Percentiles rank a stretch among this genome's conserved stretches.
phyloP scores from a whole-genome alignment of 1,140 invertebrate genomes.

The Teleopsis dalmanni region DNA sequence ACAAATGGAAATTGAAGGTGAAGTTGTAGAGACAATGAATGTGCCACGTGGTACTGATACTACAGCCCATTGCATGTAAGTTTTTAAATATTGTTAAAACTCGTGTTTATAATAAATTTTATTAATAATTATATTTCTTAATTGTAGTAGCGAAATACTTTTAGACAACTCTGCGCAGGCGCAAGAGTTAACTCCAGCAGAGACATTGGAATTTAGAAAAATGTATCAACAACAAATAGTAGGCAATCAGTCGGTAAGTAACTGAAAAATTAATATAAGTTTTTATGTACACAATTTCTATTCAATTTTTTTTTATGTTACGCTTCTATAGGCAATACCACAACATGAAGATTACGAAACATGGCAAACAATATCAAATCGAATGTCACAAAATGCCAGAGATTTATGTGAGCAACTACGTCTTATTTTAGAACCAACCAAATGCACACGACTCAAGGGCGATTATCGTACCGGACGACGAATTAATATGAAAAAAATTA shows the following conservation, averaged over 20 bases:
- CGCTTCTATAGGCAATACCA: slow-evolving; percentile 16
- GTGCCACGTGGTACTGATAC: slow-evolving; percentile 64
- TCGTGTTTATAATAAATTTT: slow-evolving; percentile 12
- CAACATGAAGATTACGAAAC: slow-evolving; percentile 36
- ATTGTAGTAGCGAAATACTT: slow-evolving; percentile 29
- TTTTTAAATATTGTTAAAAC: slow-evolving; percentile 8
- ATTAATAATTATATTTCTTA: background rate
- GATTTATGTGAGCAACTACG: slow-evolving; percentile 91
- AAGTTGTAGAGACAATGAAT: slow-evolving; percentile 57
- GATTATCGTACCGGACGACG: slow-evolving; percentile 95
- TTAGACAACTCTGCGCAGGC: slow-evolving; percentile 25
- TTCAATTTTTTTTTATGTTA: slow-evolving; percentile 1
- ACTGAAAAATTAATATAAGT: background rate
- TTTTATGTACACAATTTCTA: background rate
- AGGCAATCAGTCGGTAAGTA: slow-evolving; percentile 23
- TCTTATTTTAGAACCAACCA: slow-evolving; percentile 90
- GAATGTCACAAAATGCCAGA: slow-evolving; percentile 54
- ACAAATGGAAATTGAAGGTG: slow-evolving; percentile 66
- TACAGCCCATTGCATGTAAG: slow-evolving; percentile 52
- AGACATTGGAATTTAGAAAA: slow-evolving; percentile 32
- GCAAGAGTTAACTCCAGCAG: slow-evolving; percentile 25
- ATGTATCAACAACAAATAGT: slow-evolving; percentile 34
- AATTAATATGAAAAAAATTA: slow-evolving; percentile 97
- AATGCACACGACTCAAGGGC: slow-evolving; percentile 77
- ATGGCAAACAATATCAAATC: slow-evolving; percentile 38